These are phyloP conservation scores for Vanacampus margaritifer DNA, from an alignment of 2,113 vertebrate genomes.

Conservation along the genomic window DNA sequence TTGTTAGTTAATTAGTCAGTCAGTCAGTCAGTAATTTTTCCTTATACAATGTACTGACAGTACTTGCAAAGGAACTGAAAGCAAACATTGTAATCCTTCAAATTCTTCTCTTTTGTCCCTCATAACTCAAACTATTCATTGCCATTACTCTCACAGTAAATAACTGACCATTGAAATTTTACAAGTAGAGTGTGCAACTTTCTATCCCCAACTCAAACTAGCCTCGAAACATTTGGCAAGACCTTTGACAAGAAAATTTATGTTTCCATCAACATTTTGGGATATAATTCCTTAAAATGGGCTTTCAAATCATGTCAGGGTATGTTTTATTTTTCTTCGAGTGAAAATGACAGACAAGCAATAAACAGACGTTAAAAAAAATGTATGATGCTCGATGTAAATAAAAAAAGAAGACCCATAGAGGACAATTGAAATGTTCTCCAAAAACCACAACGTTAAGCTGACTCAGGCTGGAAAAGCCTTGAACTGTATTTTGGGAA, in stretches of 20 bases:
- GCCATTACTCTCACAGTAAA: no score
- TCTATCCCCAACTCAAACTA: not conserved
- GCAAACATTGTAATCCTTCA: no score
- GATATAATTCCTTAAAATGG: not conserved
- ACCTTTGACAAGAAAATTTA: not conserved
- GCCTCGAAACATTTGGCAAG: not conserved
- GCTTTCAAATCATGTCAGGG: slow-evolving; percentile 16
- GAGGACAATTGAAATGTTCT: slow-evolving; percentile 47
- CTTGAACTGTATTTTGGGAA: slow-evolving; percentile 69
- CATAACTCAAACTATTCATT: not conserved
- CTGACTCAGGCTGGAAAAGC: slow-evolving; percentile 63
- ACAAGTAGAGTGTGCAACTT: no score
- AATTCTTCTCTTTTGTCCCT: not conserved
- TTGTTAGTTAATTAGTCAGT: no score
- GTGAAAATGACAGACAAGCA: slow-evolving; percentile 35
- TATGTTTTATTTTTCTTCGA: slow-evolving; percentile 48
- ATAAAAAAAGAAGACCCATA: slow-evolving; percentile 36
- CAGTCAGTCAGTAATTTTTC: no score
- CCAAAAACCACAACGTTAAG: slow-evolving; percentile 59
- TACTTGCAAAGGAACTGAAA: no score
- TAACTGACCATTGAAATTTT: no score
- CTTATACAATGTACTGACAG: no score
- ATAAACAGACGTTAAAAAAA: not conserved
- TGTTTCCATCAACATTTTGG: not conserved
- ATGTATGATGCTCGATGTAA: slow-evolving; percentile 61